Conservation (phyloP, 2,113 vertebrate genomes). For the Microtus oregoni region DNA sequence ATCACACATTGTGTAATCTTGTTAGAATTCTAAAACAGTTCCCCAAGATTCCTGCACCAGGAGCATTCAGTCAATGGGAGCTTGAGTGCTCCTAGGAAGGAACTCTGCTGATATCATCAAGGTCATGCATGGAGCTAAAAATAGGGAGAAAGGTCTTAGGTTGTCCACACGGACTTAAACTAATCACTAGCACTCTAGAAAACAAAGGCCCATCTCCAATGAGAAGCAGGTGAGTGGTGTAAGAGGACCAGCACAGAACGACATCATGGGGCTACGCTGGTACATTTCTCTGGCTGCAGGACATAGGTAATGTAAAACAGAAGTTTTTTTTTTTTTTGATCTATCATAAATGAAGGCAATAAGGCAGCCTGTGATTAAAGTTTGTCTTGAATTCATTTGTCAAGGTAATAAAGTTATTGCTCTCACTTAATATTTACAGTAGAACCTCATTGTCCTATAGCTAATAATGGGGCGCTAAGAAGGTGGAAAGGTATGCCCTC, state of each 20-base stretch:
- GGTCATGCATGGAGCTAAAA: neutral
- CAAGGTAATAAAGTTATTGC: neutral
- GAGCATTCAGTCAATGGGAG: neutral
- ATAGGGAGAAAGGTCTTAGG: neutral
- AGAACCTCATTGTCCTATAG: neutral
- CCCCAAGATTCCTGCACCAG: neutral
- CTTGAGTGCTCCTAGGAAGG: neutral
- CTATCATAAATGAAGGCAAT: neutral
- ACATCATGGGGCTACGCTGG: too few species aligned
- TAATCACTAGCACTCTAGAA: neutral
- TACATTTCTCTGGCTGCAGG: too few species aligned
- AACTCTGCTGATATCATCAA: neutral
- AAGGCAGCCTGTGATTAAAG: neutral
- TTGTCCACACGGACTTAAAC: neutral
- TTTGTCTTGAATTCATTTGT: neutral
- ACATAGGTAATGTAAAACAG: too few species aligned
- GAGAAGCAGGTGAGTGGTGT: neutral
- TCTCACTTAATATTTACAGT: slow-evolving; percentile 21
- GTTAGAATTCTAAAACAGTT: neutral
- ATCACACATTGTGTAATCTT: neutral
- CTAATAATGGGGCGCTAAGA: neutral
- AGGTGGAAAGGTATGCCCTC: neutral
- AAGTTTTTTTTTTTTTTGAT: slow-evolving; percentile 34
- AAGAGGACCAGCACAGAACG: neutral
- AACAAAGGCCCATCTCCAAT: neutral